Evolutionary conservation across 2,113 vertebrate genomes (phyloP).

Genomic region (Nycticorax nycticorax): DNA sequence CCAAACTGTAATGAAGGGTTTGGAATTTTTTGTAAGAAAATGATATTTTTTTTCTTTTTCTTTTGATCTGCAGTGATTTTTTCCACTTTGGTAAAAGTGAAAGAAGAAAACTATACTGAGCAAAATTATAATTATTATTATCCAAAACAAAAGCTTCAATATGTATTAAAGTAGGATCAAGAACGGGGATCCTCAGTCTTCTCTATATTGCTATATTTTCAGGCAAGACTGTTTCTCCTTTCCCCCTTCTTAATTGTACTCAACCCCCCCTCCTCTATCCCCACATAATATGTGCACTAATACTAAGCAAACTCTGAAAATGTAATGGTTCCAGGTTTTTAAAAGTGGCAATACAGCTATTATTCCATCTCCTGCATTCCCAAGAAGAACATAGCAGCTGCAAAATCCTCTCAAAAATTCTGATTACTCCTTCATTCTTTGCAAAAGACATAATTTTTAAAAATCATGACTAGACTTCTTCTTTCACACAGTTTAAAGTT

Average conservation of each 20-base stretch:
- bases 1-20: neutral
- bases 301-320: neutral
- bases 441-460: accelerated
- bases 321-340: neutral
- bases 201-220: neutral
- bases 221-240: neutral
- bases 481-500: neutral
- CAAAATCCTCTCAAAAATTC: neutral
- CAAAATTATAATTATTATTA: neutral
- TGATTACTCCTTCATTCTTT: neutral
- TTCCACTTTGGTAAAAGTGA: neutral
- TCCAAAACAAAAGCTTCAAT: neutral
- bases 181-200: neutral
- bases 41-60: neutral
- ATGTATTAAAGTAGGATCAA: neutral
- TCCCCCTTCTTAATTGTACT: neutral
- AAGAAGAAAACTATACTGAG: neutral
- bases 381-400: neutral
- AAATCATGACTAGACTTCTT: neutral
- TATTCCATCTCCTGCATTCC: neutral
- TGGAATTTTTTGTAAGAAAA: neutral
- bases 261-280: neutral
- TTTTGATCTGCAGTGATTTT: neutral
- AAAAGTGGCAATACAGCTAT: neutral
- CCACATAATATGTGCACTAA: neutral